Evolutionary conservation across 2,888 invertebrate genomes (phyloP), one percentile per base, ranked within the genome.

Genomic region (Nymphalis polychloros): DNA sequence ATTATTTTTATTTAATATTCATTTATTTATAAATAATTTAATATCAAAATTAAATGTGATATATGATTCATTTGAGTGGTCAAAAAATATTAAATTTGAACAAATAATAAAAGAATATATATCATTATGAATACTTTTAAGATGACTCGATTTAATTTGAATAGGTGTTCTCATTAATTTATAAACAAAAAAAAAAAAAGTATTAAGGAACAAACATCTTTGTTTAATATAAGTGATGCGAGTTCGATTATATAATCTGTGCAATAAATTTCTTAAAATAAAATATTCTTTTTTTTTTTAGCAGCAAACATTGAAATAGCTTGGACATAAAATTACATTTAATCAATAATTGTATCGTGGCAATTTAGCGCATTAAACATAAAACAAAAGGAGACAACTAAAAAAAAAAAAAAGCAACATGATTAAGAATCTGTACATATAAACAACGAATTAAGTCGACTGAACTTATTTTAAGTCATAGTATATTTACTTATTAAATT

Each of bases 171-270:
- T n/a, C 5, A 23, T 16, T 5, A 27, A 8, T 31, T 23, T 55
- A 27, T 8, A 4, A 41, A 13, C 41, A 41, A 41, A 41, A 35
- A 23, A 1, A 41, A 41, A 41, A 35, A 23, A 1, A 3, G 10
- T 13, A 53, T 55, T 17, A 67, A 48, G 59, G 59, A 61, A 49
- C 63, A 41, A 53, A 69, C 69, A 64, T 59, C 49, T 74, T 86
- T 86, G 88, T 88, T 89, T 89, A 89, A 89, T 85, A 87, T 87
- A 88, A 88, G 88, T 86, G 79, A 84, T 87, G 86, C 84, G 80
- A 80, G 60, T 71, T 60, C 60, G 13, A 41, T 23, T 66, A 52
- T 64, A 47, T 48, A 19, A 57, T 31, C 59, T 47, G 20, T 63
- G 49, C 55, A 63, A 61, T 57, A 50, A 64, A 62, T 49, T 59